A percentile compares a stretch with the other conserved stretches of the same genome.
Conservation (phyloP, 1,140 invertebrate genomes). For the Zaprionus inermis region DNA sequence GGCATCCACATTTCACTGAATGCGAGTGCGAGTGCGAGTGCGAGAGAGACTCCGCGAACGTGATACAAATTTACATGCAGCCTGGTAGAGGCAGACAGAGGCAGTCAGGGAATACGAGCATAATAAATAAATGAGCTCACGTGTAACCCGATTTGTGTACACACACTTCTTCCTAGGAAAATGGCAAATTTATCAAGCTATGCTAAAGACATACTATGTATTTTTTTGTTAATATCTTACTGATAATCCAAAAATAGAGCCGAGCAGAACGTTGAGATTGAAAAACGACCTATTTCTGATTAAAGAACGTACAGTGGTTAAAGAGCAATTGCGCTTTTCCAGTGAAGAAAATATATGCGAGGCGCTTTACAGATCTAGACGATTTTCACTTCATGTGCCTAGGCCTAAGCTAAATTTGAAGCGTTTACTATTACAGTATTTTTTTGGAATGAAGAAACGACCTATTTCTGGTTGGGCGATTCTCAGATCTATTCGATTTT, state of each 20-base stretch:
- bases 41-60: conserved; percentile 45
- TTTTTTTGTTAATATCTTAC: neutral
- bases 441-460: no score
- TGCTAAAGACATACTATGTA: neutral
- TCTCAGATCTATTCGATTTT: no score
- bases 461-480: no score
- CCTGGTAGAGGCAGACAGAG: conserved; percentile 29
- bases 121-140: conserved; percentile 51
- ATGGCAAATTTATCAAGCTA: conserved; percentile 2
- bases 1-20: conserved; percentile 56
- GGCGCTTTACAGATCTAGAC: no score
- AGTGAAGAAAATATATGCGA: no score
- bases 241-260: neutral
- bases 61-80: conserved; percentile 70
- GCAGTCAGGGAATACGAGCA: conserved; percentile 5
- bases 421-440: no score
- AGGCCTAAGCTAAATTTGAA: no score
- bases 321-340: no score
- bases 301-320: no score
- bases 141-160: conserved; percentile 32
- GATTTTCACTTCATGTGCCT: no score
- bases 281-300: no score
- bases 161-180: conserved; percentile 10
- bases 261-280: no score
- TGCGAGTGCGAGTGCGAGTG: conserved; percentile 23